Base-by-base conservation (phyloP, 2,888 invertebrate genomes). In the Heliothis peltigera region DNA sequence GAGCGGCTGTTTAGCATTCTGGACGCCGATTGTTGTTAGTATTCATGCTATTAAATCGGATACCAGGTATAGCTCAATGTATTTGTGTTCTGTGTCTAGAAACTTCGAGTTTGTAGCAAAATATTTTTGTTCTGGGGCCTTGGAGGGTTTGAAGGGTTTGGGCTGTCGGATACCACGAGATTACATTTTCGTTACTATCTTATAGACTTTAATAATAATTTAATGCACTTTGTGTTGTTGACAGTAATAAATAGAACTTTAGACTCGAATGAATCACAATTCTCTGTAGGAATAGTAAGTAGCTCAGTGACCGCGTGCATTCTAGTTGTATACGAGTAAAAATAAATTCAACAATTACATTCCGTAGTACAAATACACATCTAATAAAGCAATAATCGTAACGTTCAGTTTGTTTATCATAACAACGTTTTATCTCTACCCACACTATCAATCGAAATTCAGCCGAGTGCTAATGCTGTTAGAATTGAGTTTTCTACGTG, bases 361-460 rank as follows among this genome's bases (percentile, higher is more conserved):
- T 69, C 49, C 54, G 54, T 73, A 70, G 64, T 74, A 80, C 61
- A 74, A 73, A 64, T 47, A 67, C 64, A 72, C 70, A 64, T 69
- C 62, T 62, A 81, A 73, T 77, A 59, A 62, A 81, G 70, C 58
- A 67, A 70, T 79, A 72, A 74, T 81, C 74, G 70, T 77, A 72
- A 71, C 68, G 59, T 72, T 66, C 63, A 39, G 51, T 74, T 70
- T 76, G 70, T 79, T 81, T 79, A 80, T 77, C 70, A 71, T 66
- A 64, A 70, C 59, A 70, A 76, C 62, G 59, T 59, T 73, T 64
- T 71, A 70, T 76, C 58, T 73, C 52, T 39, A 55, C 47, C 43
- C 52, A 62, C 51, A 42, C 43, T 48, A 52, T 61, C 60, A 51
- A 73, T 69, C 58, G 56, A 79, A 63, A 62, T 54, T 64, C 53